Percentiles rank a stretch among this genome's conserved stretches.
Conservation (phyloP, 2,797 vertebrate species). For the Lacerta bilineata region DNA sequence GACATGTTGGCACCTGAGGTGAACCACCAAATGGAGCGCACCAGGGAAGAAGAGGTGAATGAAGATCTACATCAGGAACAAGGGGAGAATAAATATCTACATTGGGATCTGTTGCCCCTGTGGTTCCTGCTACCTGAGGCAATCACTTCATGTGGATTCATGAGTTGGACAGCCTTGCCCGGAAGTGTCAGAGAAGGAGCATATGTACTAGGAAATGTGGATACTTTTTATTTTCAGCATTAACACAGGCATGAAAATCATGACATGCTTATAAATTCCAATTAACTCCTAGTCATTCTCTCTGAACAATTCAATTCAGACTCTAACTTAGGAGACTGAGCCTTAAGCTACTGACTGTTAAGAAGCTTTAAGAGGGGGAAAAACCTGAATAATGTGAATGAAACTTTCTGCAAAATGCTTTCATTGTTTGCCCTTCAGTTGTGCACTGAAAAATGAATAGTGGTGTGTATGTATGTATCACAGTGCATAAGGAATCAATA, state of each 20-base stretch:
- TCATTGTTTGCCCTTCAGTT: slow-evolving; percentile 35
- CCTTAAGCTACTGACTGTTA: background rate
- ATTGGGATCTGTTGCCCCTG: too few relatives aligned
- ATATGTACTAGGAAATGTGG: background rate
- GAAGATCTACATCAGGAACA: too few relatives aligned
- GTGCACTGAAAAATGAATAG: slow-evolving; percentile 18
- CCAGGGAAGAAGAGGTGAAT: too few relatives aligned
- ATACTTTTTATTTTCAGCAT: background rate
- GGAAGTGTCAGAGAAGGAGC: background rate
- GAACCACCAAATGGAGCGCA: too few relatives aligned
- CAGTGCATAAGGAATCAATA: slow-evolving; percentile 30
- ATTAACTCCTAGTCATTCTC: background rate
- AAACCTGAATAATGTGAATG: background rate
- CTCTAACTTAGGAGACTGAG: slow-evolving; percentile 18
- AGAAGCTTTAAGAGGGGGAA: too few relatives aligned
- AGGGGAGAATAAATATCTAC: too few relatives aligned
- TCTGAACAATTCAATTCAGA: background rate
- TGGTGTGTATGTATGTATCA: slow-evolving; percentile 16
- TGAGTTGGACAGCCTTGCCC: background rate
- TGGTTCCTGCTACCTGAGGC: too few relatives aligned
- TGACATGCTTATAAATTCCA: background rate
- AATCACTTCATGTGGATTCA: too few relatives aligned
- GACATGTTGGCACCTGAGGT: too few relatives aligned
- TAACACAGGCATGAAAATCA: background rate
- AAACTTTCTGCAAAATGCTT: background rate